phyloP scores from a whole-genome alignment of 2,113 vertebrate species.

The Athene cunicularia region DNA sequence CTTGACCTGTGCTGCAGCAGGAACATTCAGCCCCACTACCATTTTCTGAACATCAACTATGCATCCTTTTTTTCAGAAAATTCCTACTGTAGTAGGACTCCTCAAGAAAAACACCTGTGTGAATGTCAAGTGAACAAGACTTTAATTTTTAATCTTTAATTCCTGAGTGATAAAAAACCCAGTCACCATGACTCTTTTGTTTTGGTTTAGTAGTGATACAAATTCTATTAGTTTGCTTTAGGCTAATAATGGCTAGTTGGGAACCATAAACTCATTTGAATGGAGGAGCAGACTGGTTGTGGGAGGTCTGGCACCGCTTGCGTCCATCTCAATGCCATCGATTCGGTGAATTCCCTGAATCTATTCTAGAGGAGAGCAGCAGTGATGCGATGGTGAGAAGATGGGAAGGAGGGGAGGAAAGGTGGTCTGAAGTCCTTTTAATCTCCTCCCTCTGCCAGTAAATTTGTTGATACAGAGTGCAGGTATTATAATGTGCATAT shows the following conservation, averaged over 20 bases:
- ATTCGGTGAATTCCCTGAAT: background rate
- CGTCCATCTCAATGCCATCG: background rate
- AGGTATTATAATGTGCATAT: background rate
- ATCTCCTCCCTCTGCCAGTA: background rate
- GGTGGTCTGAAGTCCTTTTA: background rate
- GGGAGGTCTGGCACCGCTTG: background rate
- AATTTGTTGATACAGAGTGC: background rate
- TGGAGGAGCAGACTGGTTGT: background rate
- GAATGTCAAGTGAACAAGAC: rapidly evolving
- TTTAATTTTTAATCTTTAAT: background rate
- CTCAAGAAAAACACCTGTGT: background rate
- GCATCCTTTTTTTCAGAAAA: background rate
- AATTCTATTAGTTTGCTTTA: background rate
- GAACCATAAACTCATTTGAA: background rate
- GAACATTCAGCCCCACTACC: background rate
- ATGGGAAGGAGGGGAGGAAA: background rate
- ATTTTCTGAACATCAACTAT: background rate
- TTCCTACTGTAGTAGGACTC: background rate
- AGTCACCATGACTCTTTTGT: background rate
- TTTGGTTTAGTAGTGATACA: background rate
- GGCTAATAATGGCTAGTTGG: background rate
- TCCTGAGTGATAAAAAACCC: background rate
- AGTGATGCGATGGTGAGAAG: background rate
- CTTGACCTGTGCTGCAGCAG: background rate
- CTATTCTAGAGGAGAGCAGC: background rate